Evolutionary conservation across 2,888 invertebrate genomes (phyloP), one percentile per base, ranked within the genome.

Genomic region (Timema cristinae): DNA sequence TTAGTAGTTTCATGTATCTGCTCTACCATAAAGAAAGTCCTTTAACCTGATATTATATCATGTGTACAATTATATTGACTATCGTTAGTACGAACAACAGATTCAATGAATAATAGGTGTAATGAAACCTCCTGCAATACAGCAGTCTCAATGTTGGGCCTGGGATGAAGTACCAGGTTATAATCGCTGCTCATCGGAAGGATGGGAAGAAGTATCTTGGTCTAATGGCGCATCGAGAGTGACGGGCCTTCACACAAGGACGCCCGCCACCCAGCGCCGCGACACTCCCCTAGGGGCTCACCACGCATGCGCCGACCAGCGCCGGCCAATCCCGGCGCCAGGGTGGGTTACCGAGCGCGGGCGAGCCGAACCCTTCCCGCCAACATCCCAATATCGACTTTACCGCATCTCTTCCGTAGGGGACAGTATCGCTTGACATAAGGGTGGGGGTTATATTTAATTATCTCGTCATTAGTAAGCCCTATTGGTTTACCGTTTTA

Each of bases 321-420:
- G 48, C 68, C 69, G 68, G 70, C 74, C 74, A 74, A 74, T 74
- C 73, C 69, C 52, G 66, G 67, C 71, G 68, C 61, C 61, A 54
- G 72, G 68, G 73, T 71, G 73, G 73, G 72, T 68, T 69, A 70
- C 73, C 71, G 66, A 50, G 73, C 69, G 71, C 71, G 72, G 75
- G 75, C 75, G 73, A 73, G 70, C 71, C 66, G 73, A 73, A 71
- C 73, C 71, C 68, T 52, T 61, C 52, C 48, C 72, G 16, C 56
- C n/a, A 56, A 67, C 73, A 72, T 68, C 69, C 75, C 16, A 73
- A 66, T 73, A 73, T 73, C 75, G 73, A 71, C 75, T 73, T 73
- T 71, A 72, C 68, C 32, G 52, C 52, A 70, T 50, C 52, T 70
- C 16, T 49, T 48, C 66, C 51, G 16, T 67, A 74, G 66, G 73